Conservation (phyloP, 2,113 vertebrate genomes). For the Pseudonaja textilis region DNA sequence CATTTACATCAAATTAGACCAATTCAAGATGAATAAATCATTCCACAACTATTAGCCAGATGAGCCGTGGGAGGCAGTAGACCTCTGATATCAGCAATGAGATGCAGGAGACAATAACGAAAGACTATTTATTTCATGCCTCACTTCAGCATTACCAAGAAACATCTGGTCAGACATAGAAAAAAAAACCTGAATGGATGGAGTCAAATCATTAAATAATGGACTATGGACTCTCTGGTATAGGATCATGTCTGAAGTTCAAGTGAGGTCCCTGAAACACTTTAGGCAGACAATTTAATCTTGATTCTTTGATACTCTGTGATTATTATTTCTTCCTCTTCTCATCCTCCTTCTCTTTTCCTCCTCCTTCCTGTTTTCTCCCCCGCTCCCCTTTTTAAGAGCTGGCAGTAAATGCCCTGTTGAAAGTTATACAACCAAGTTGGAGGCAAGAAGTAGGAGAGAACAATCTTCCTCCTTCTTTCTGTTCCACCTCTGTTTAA, state of each 20-base stretch:
- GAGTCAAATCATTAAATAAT: not conserved
- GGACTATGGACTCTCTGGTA: not conserved
- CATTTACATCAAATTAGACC: not conserved
- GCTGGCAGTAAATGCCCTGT: not conserved
- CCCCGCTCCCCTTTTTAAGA: not conserved
- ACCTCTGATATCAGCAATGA: not conserved
- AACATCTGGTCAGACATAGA: not conserved
- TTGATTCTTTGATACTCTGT: not conserved
- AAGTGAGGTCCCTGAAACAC: not conserved
- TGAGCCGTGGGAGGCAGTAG: not conserved
- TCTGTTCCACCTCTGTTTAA: constrained; percentile 15
- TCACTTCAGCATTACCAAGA: not conserved
- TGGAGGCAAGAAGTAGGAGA: not conserved
- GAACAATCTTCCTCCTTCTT: not conserved
- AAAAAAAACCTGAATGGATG: not conserved
- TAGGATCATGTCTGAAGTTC: not conserved
- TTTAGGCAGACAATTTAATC: not conserved
- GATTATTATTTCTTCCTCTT: too few species aligned
- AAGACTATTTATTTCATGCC: not conserved
- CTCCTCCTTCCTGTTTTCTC: not conserved
- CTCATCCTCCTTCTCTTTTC: not conserved
- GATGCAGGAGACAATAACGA: not conserved
- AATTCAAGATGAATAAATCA: not conserved
- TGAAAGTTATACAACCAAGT: not conserved
- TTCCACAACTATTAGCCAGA: not conserved